Base-by-base conservation (phyloP, 2,113 vertebrate species). In the Myotis yumanensis region DNA sequence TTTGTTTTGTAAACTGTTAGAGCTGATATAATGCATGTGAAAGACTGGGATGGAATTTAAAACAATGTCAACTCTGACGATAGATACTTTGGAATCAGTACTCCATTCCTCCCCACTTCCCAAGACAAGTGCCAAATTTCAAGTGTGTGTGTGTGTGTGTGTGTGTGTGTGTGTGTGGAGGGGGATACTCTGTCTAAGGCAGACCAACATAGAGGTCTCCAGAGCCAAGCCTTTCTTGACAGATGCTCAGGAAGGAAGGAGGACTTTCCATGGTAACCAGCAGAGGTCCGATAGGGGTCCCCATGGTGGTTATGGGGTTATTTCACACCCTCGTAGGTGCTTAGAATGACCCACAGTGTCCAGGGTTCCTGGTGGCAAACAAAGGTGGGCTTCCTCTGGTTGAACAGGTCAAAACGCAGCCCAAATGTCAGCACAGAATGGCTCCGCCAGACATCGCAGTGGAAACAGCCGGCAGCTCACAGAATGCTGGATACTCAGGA, bases 401-500 rank as follows among this genome's bases (percentile, higher is more conserved):
- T 73, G 75, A 46, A n/a, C 2, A 35, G n/a, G 22, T 85, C 43
- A 46, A 46, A 79, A 25, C 0, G 14, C 66, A 3, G 1, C 43
- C 3, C 22, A 79, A 59, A 64, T 54, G 40, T 64, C 35, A 89
- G 17, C 43, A 59, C 4, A n/a, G 66, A n/a, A 40, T 4, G 8
- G 54, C 7, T 62, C 66, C 17, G 17, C 12, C 30, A 48, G 68
- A 83, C 72, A 51, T 14, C 25, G 14, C 37, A 72, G 32, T 14
- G 16, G 71, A 35, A 7, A 0, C 3, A 0, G 2, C n/a, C 4
- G 15, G n/a, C 28, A n/a, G 52, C 52, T 11, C n/a, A 22, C 2
- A 48, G 16, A 51, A 9, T 6, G 7, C 25, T 22, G 17, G 2
- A 2, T 3, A 28, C 11, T 12, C 77, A 32, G 59, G 76, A 77